Base-by-base conservation (phyloP, 2,888 invertebrate genomes). In the Campoplex nolae region DNA sequence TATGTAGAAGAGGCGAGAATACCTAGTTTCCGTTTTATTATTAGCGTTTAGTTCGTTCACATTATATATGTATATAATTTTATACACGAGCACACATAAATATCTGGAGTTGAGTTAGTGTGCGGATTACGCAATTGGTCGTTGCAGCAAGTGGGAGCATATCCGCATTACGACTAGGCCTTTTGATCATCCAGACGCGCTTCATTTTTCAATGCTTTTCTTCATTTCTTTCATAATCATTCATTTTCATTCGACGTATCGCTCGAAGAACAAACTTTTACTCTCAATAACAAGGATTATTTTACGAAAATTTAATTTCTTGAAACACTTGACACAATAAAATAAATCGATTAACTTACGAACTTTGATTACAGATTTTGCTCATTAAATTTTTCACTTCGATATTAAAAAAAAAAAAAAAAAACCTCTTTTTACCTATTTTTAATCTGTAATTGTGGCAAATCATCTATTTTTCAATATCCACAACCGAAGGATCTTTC, bases 131-230 rank as follows among this genome's bases (percentile, higher is more conserved):
- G 86, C 83, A 86, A 86, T 73, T 80, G 79, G 83, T 80, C 73
- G 83, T 56, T 80, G 76, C 83, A 32, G 73, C 81, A 70, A 75
- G 86, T 51, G 75, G 75, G 56, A 70, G 70, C 75, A 76, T 83
- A 83, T 86, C 83, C 86, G 86, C 83, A 86, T 86, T 80, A 86
- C 86, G 79, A 83, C 79, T 56, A 58, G 70, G 80, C 86, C 62
- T 84, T 73, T 51, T 87, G 62, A 84, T 87, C 58, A 78, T 87
- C 58, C 74, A 35, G 77, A 56, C 35, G 68, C n/a, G 81, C 74
- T 84, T 68, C 62, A 87, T 84, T 81, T 78, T 58, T 35, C 45
- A 32, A 56, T 68, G 35, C 32, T 71, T 58, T 42, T 56, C 38
- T 32, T 54, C 23, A 23, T 73, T 16, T 0, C 13, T 38, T 23